Percentiles rank a stretch among this genome's conserved stretches.
These are phyloP conservation scores for Bilobella aurantiaca DNA, from an alignment of 1,140 invertebrate genomes.

Conservation along the genomic window DNA sequence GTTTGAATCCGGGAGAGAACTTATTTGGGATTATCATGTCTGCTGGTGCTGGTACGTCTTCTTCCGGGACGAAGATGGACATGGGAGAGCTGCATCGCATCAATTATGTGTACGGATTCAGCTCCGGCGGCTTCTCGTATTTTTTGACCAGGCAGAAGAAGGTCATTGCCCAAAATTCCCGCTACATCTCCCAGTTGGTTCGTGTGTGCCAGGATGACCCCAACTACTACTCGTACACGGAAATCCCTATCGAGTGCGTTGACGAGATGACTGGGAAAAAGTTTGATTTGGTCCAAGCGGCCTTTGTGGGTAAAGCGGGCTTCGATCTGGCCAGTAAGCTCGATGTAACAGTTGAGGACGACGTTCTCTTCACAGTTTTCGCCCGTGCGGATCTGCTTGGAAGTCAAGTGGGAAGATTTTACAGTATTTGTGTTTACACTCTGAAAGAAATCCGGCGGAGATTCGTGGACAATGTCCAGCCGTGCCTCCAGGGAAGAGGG, in stretches of 20 bases:
- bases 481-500: constrained; percentile 83
- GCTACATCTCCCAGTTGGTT: constrained; percentile 85
- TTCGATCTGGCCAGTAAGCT: constrained; percentile 75
- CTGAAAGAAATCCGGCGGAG: constrained; percentile 81
- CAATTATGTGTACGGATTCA: constrained; percentile 91
- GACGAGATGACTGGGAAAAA: constrained; percentile 57
- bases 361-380: constrained; percentile 89
- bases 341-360: constrained; percentile 79
- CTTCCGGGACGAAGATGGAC: constrained; percentile 83
- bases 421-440: constrained; percentile 88
- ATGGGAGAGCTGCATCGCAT: constrained; percentile 87
- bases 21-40: constrained; percentile 81
- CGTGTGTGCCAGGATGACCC: constrained; percentile 92
- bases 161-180: constrained; percentile 52
- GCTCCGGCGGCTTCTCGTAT: constrained; percentile 90
- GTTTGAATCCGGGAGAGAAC: constrained; percentile 73
- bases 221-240: constrained; percentile 95
- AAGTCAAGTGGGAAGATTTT: constrained; percentile 56
- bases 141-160: constrained; percentile 90
- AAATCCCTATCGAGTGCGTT: constrained; percentile 90
- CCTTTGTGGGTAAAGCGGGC: constrained; percentile 83
- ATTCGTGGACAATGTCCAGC: constrained; percentile 96
- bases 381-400: constrained; percentile 68
- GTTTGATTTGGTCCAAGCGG: constrained; percentile 78
- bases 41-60: too few species aligned